Conservation (phyloP, 2,888 invertebrate genomes). For the Polydrusus pterygomalis region DNA sequence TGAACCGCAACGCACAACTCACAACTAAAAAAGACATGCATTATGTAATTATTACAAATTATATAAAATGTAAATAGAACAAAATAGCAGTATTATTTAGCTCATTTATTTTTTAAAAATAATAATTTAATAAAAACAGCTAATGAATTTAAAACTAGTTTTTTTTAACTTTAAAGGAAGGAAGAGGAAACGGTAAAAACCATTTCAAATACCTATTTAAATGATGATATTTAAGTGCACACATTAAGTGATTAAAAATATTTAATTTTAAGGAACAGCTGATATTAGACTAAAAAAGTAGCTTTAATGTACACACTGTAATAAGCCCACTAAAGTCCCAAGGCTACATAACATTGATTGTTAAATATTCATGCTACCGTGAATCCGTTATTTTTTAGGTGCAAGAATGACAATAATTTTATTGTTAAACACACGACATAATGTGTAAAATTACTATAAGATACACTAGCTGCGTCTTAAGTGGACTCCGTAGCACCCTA, state of each 20-base stretch:
- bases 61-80: too few species aligned
- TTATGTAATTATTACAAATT: too few species aligned
- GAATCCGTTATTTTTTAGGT: conserved; percentile 39
- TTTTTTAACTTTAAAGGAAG: background rate
- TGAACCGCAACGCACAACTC: too few species aligned
- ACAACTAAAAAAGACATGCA: too few species aligned
- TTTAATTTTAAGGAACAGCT: background rate
- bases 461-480: background rate
- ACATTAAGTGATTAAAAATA: background rate
- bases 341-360: conserved; percentile 41
- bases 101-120: background rate
- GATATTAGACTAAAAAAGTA: background rate
- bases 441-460: background rate
- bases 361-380: conserved; percentile 36
- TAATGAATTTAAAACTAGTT: too few species aligned
- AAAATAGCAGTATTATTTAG: too few species aligned
- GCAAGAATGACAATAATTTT: background rate
- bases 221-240: background rate
- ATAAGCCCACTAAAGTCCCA: conserved; percentile 25
- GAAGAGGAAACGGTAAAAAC: conserved; percentile 4
- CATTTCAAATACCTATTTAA: background rate
- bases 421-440: background rate
- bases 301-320: conserved; percentile 4
- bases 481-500: too few species aligned
- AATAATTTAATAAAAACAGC: too few species aligned